These are phyloP conservation scores for Rynchops niger DNA, from an alignment of 2,113 vertebrate genomes.

Conservation along the genomic window DNA sequence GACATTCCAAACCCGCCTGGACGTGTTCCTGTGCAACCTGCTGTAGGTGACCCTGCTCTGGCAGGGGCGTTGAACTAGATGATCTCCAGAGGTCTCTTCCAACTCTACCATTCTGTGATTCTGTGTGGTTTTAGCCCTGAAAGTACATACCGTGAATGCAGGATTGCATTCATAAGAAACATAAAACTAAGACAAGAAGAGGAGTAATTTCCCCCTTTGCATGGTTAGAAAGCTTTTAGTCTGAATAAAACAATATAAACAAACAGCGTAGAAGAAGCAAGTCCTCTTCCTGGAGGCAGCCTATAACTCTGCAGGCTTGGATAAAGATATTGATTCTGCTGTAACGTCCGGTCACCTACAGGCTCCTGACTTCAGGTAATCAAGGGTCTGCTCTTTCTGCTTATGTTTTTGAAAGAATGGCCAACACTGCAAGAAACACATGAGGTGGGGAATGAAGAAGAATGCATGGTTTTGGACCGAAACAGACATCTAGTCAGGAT, in stretches of 20 bases:
- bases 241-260: not conserved
- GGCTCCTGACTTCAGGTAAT: not conserved
- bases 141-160: not conserved
- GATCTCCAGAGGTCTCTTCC: no score
- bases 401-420: not conserved
- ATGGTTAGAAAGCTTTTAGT: not conserved
- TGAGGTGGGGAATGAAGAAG: not conserved
- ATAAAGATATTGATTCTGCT: not conserved
- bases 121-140: not conserved
- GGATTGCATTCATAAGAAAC: not conserved
- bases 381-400: not conserved
- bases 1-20: no score
- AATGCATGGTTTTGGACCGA: not conserved
- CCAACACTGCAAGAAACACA: not conserved
- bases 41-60: no score
- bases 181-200: not conserved
- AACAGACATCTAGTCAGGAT: not conserved
- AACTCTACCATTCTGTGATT: no score
- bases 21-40: no score
- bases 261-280: not conserved
- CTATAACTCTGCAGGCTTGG: not conserved
- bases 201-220: not conserved
- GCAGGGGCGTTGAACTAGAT: no score
- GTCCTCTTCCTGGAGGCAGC: not conserved
- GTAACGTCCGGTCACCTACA: not conserved